Conservation (phyloP, 1,140 invertebrate species). For the Dysdera silvatica region DNA sequence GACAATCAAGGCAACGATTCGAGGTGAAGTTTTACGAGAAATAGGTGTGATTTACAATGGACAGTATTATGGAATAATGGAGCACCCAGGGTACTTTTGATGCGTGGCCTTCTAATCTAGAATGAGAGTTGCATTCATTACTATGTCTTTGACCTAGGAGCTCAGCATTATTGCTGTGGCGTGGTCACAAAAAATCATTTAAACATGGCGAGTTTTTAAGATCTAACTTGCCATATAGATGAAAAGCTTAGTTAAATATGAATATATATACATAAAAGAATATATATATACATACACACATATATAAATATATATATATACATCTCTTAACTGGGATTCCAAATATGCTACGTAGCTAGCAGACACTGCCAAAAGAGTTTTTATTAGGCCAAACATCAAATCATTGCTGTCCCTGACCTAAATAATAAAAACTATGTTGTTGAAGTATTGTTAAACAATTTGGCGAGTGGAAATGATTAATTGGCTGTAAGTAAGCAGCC, state of each 20-base stretch:
- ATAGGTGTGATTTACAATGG: constrained; percentile 90
- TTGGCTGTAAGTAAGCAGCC: too few relatives aligned
- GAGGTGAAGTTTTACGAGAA: constrained; percentile 77
- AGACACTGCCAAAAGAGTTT: constrained; percentile 30
- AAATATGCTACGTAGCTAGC: constrained; percentile 26
- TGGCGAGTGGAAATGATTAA: too few relatives aligned
- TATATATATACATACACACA: too few relatives aligned
- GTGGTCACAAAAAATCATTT: too few relatives aligned
- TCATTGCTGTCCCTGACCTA: constrained; percentile 30
- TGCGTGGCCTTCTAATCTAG: constrained; percentile 15
- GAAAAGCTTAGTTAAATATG: too few relatives aligned
- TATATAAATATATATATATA: too few relatives aligned
- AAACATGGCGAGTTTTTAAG: too few relatives aligned
- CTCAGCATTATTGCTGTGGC: constrained; percentile 20
- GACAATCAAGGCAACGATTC: constrained; percentile 86
- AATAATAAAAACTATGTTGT: constrained; percentile 24
- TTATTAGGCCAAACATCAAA: constrained; percentile 19
- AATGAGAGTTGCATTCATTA: constrained; percentile 19
- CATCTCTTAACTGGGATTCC: too few relatives aligned
- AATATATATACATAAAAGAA: too few relatives aligned
- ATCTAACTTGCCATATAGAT: too few relatives aligned
- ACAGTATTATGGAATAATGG: constrained; percentile 88
- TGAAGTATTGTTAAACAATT: constrained; percentile 21
- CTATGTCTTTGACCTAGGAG: constrained; percentile 28
- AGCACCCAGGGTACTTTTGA: constrained; percentile 71